Percentiles rank a stretch among this genome's conserved stretches.
Conservation (phyloP, 2,113 vertebrate species). For the Chaetodon trifascialis region DNA sequence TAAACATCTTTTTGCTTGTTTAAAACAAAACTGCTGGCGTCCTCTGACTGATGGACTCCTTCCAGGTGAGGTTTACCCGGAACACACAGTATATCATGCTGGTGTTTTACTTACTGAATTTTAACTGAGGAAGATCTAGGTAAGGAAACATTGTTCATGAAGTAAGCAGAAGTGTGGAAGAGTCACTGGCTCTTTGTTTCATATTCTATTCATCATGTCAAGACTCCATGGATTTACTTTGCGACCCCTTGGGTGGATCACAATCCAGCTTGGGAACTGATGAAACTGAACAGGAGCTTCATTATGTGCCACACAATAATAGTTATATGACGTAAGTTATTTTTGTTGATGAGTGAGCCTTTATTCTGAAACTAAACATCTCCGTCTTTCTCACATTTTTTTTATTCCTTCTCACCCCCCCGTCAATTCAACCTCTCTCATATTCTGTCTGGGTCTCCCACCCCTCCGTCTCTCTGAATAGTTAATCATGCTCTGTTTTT, state of each 20-base stretch:
- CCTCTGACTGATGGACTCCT: no score
- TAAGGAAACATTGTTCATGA: no score
- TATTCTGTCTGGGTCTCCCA: constrained; percentile 12
- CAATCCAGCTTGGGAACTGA: neutral
- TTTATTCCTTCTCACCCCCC: neutral
- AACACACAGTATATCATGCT: neutral
- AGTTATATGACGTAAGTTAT: constrained; percentile 1
- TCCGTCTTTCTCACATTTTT: constrained; percentile 2
- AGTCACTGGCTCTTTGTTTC: neutral
- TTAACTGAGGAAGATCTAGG: neutral
- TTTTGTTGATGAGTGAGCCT: neutral
- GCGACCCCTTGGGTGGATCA: neutral
- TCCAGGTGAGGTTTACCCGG: no score
- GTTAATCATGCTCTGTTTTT: constrained; percentile 57
- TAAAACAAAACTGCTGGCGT: no score
- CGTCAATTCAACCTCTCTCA: neutral
- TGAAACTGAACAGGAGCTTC: constrained; percentile 2
- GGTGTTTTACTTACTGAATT: neutral
- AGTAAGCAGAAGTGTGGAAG: no score
- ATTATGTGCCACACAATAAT: neutral
- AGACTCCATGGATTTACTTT: neutral
- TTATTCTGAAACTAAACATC: constrained; percentile 13
- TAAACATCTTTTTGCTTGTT: no score
- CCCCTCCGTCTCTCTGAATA: constrained; percentile 29
- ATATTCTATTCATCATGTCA: neutral